These are phyloP conservation scores for Centruroides sculpturatus DNA, from an alignment of 1,140 invertebrate genomes.

Conservation along the genomic window DNA sequence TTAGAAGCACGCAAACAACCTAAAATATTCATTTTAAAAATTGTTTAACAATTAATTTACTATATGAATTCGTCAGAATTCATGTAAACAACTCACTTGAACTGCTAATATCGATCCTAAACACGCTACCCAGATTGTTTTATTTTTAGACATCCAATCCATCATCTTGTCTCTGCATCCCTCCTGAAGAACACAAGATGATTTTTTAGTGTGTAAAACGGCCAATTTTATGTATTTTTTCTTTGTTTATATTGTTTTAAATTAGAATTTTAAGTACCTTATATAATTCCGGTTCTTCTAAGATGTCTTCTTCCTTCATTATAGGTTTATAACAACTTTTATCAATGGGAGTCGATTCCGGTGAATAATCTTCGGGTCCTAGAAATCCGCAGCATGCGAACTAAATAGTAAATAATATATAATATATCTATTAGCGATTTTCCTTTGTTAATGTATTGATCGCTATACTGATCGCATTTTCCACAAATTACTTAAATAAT, in stretches of 20 bases:
- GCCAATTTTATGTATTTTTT: too few species aligned
- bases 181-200: slow-evolving; percentile 18
- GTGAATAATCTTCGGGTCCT: slow-evolving; percentile 33
- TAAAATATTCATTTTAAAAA: too few species aligned
- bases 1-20: too few species aligned
- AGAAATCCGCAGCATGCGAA: slow-evolving; percentile 33
- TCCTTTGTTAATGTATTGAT: too few species aligned
- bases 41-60: too few species aligned
- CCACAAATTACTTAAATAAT: too few species aligned
- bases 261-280: slow-evolving; percentile 8
- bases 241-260: not conserved
- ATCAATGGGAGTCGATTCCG: slow-evolving; percentile 30
- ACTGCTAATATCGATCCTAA: slow-evolving; percentile 19
- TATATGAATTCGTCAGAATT: too few species aligned
- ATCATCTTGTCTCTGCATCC: slow-evolving; percentile 28
- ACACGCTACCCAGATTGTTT: slow-evolving; percentile 26
- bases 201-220: too few species aligned
- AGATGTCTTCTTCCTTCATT: slow-evolving; percentile 1
- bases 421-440: too few species aligned
- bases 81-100: slow-evolving; percentile 1
- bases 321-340: slow-evolving; percentile 26
- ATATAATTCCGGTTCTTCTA: slow-evolving; percentile 4
- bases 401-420: slow-evolving; percentile 15
- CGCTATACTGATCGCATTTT: too few species aligned
- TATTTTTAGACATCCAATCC: slow-evolving; percentile 27